Conservation (phyloP, 2,113 vertebrate species). For the Hymenochirus boettgeri region DNA sequence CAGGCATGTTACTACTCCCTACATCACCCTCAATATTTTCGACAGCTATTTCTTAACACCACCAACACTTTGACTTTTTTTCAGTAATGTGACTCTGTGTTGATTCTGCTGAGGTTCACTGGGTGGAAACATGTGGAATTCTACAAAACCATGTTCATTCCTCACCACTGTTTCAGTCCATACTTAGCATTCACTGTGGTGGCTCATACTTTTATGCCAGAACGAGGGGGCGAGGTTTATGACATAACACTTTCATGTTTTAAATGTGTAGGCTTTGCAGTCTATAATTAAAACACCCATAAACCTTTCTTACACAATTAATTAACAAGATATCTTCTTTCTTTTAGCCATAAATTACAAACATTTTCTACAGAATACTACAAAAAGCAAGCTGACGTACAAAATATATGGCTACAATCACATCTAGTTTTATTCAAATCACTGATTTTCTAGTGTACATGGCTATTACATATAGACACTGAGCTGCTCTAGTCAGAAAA, state of each 20-base stretch:
- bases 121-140: constrained; percentile 67
- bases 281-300: constrained; percentile 52
- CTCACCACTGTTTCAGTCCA: constrained; percentile 64
- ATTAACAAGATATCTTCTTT: constrained; percentile 9
- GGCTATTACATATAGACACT: too few species aligned
- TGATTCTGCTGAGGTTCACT: constrained; percentile 71
- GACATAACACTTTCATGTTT: constrained; percentile 59
- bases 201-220: constrained; percentile 63
- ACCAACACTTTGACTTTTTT: constrained; percentile 26
- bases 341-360: constrained; percentile 9
- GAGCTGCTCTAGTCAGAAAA: too few species aligned
- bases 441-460: too few species aligned
- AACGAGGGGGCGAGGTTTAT: constrained; percentile 58
- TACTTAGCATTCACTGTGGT: constrained; percentile 70
- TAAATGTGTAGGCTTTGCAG: constrained; percentile 52
- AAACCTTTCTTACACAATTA: constrained; percentile 25
- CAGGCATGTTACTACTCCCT: constrained; percentile 1
- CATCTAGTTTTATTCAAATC: too few species aligned
- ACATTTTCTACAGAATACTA: too few species aligned
- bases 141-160: constrained; percentile 65
- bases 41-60: constrained; percentile 37
- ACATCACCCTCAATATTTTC: constrained; percentile 23
- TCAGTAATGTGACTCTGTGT: constrained; percentile 53
- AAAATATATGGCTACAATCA: too few species aligned
- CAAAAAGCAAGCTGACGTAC: too few species aligned